phyloP scores from a whole-genome alignment of 2,888 invertebrate genomes.

The Drosophila infuscata region DNA sequence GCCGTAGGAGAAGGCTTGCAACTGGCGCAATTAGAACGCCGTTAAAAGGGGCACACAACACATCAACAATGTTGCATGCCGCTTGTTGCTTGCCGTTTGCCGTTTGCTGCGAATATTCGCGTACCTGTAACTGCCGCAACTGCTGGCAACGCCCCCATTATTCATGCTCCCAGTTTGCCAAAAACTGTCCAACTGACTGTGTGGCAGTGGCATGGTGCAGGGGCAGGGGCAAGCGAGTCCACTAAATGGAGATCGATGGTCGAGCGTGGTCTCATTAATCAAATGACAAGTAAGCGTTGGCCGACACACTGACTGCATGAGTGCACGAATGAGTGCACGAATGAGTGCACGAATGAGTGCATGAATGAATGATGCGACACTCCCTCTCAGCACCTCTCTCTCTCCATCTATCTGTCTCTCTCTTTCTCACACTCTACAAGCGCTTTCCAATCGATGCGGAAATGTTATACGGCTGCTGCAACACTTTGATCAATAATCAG shows the following conservation, averaged over 20 bases:
- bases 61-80: constrained; percentile 30
- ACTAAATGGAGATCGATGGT: constrained; percentile 84
- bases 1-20: constrained; percentile 51
- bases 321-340: constrained; percentile 45
- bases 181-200: constrained; percentile 34
- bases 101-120: constrained; percentile 42
- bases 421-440: constrained; percentile 2
- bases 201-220: background rate
- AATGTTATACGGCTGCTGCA: constrained; percentile 67
- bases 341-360: constrained; percentile 46
- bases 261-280: constrained; percentile 84
- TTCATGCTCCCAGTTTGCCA: constrained; percentile 65
- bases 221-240: constrained; percentile 15
- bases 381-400: background rate
- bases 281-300: constrained; percentile 79
- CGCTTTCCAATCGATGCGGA: constrained; percentile 77
- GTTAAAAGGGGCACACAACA: constrained; percentile 69
- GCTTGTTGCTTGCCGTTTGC: constrained; percentile 23
- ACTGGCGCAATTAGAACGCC: constrained; percentile 76
- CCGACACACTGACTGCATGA: constrained; percentile 44
- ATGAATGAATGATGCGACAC: constrained; percentile 56
- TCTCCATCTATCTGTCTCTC: background rate
- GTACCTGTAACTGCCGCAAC: constrained; percentile 44
- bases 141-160: constrained; percentile 77
- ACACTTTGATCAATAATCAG: constrained; percentile 72